These are phyloP conservation scores for Menidia menidia DNA, from an alignment of 2,797 vertebrate genomes.

Conservation along the genomic window DNA sequence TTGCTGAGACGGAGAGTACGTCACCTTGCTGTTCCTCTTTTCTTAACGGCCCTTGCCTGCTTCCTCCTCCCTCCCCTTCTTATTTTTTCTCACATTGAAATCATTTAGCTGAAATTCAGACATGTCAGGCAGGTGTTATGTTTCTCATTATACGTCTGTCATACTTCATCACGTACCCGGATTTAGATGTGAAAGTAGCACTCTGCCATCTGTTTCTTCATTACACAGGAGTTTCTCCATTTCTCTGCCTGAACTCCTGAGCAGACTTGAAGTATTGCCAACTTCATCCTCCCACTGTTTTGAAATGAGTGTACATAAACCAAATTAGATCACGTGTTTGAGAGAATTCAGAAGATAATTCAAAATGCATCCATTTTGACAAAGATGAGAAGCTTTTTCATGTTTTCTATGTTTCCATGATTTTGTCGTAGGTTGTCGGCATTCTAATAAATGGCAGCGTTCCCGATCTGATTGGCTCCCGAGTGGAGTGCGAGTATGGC, in stretches of 20 bases:
- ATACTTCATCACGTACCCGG: constrained; percentile 59
- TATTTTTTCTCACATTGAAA: constrained; percentile 62
- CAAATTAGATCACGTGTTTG: constrained; percentile 17
- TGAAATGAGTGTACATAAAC: constrained; percentile 9
- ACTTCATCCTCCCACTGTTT: constrained; percentile 17
- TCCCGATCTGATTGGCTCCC: constrained; percentile 88
- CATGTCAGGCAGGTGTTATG: constrained; percentile 68
- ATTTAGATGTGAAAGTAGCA: constrained; percentile 69
- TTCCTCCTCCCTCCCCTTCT: too few species aligned
- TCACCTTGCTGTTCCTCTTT: constrained; percentile 33
- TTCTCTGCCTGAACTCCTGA: constrained; percentile 46
- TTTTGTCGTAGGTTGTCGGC: constrained; percentile 85
- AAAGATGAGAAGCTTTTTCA: constrained; percentile 23
- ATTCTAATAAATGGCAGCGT: constrained; percentile 94
- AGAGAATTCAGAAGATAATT: constrained; percentile 1
- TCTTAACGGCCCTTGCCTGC: background rate
- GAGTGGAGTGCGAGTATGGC: constrained; percentile 91
- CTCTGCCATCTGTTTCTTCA: constrained; percentile 72
- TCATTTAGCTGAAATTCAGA: constrained; percentile 57
- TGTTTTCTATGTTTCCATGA: constrained; percentile 25
- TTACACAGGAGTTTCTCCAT: constrained; percentile 45
- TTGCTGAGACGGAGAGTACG: constrained; percentile 49
- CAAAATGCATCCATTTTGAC: constrained; percentile 22
- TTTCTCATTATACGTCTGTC: constrained; percentile 74
- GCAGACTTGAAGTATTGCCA: constrained; percentile 45